Evolutionary conservation across 2,888 invertebrate species (phyloP).

Genomic region (Elgonia sp.): DNA sequence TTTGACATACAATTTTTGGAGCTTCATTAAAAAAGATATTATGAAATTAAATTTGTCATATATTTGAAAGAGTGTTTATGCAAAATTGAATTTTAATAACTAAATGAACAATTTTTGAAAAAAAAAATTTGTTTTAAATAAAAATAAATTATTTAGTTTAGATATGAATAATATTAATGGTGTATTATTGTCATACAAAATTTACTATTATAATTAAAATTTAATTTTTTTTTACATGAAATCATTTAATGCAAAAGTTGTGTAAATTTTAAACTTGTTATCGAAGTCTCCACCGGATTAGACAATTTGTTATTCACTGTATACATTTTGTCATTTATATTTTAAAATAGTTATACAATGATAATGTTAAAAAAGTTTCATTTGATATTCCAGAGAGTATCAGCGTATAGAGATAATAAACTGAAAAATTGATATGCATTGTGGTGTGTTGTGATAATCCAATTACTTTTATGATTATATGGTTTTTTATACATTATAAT

Average conservation of each 20-base stretch:
- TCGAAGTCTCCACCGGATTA: neutral
- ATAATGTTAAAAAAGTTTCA: neutral
- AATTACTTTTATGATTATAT: conserved; percentile 10
- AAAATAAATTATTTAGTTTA: no score
- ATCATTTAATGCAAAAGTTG: neutral
- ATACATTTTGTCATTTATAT: neutral
- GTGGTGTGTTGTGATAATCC: neutral
- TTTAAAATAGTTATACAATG: neutral
- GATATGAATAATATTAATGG: no score
- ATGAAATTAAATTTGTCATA: neutral
- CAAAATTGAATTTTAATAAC: neutral
- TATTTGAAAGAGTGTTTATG: neutral
- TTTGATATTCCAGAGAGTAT: neutral
- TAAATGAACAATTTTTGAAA: no score
- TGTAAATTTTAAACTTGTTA: neutral
- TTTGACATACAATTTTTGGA: neutral
- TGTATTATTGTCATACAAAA: no score
- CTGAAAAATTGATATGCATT: conserved; percentile 2
- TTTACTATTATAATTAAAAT: no score
- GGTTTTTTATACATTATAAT: conserved; percentile 4
- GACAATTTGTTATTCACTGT: neutral
- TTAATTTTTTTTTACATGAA: no score
- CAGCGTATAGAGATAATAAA: neutral
- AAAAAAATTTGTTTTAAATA: no score
- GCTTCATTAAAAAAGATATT: neutral